A percentile compares a stretch with the other conserved stretches of the same genome.
These are phyloP conservation scores for Adrianichthys oophorus DNA, from an alignment of 2,797 vertebrate species.

Conservation along the genomic window DNA sequence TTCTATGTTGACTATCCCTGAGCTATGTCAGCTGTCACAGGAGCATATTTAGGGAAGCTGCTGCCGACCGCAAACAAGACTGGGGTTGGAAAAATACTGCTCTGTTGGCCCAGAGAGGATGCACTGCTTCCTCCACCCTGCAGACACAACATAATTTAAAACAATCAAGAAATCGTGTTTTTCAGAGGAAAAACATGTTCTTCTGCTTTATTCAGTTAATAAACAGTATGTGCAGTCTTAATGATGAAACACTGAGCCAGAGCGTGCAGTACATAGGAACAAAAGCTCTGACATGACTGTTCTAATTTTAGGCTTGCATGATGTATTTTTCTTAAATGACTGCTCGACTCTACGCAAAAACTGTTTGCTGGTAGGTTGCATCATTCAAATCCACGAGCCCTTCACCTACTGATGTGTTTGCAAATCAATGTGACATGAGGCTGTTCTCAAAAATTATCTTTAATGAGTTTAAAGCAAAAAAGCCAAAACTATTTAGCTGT, in stretches of 20 bases:
- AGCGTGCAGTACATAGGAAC: conserved; percentile 14
- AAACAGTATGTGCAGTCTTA: conserved; percentile 23
- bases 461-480: too few species aligned
- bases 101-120: conserved; percentile 39
- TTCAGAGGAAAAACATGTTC: conserved; percentile 38
- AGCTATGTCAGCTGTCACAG: conserved; percentile 54
- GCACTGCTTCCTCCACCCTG: conserved; percentile 13
- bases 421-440: background rate
- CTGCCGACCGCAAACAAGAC: conserved; percentile 46
- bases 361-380: conserved; percentile 9
- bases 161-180: conserved; percentile 33
- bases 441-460: too few species aligned
- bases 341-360: conserved; percentile 17
- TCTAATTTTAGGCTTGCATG: conserved; percentile 10
- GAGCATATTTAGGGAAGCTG: conserved; percentile 47
- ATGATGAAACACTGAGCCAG: conserved; percentile 24
- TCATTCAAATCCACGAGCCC: background rate
- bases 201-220: conserved; percentile 21
- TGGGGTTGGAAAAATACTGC: conserved; percentile 28
- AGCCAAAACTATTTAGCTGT: too few species aligned
- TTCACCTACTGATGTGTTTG: conserved; percentile 4
- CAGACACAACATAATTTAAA: conserved; percentile 36
- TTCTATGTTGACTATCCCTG: conserved; percentile 48
- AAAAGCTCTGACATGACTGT: conserved; percentile 17
- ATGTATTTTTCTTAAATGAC: conserved; percentile 8